phyloP scores from a whole-genome alignment of 2,113 vertebrate genomes.

The Callaeas wilsoni region DNA sequence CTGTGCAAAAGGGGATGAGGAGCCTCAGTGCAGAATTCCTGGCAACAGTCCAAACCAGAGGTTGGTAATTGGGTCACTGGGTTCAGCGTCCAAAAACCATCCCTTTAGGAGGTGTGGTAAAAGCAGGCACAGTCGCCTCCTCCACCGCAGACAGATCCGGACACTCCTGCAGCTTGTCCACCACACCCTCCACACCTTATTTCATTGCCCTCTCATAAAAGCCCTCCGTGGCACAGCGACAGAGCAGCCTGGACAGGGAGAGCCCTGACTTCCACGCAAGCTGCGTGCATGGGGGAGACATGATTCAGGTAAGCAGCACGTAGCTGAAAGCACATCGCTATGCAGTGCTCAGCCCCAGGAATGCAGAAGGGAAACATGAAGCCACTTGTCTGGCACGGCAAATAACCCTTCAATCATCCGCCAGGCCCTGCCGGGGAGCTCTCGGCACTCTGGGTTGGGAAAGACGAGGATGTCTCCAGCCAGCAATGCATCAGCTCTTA shows the following conservation, averaged over 20 bases:
- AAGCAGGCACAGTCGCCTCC: background rate
- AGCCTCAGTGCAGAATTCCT: background rate
- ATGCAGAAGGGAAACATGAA: conserved; percentile 52
- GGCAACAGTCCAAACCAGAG: background rate
- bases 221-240: background rate
- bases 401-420: conserved; percentile 24
- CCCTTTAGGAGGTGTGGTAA: background rate
- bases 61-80: background rate
- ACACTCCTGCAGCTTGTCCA: background rate
- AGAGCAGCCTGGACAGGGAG: background rate
- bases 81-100: background rate
- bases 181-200: background rate
- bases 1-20: background rate
- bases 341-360: background rate
- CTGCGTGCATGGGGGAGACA: background rate
- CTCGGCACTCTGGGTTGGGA: background rate
- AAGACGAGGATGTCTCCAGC: background rate
- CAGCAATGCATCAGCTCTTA: background rate
- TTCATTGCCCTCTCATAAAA: background rate
- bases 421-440: background rate
- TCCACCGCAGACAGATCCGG: background rate
- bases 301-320: conserved; percentile 10
- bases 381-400: conserved; percentile 42
- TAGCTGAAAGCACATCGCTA: background rate
- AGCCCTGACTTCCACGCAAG: background rate